Evolutionary conservation across 2,888 invertebrate species (phyloP).

Genomic region (Megalurothrips usitatus): DNA sequence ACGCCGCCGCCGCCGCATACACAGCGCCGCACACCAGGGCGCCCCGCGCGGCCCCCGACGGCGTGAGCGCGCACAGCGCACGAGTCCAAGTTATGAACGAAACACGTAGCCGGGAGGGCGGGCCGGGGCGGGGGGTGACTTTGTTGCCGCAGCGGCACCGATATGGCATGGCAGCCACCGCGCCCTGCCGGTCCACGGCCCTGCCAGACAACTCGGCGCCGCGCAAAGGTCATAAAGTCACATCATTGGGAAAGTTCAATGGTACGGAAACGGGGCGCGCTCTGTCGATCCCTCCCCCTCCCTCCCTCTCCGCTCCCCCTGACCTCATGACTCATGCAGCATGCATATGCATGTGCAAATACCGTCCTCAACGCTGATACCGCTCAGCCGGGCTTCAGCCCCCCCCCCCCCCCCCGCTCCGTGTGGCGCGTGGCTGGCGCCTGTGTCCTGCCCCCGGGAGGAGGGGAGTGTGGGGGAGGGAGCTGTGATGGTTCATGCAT

Average conservation of each 20-base stretch:
- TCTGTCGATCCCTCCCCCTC: neutral
- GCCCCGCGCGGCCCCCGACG: too few species aligned
- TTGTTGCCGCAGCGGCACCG: too few species aligned
- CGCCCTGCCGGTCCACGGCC: neutral
- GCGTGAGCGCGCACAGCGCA: too few species aligned
- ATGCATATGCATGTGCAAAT: constrained; percentile 11
- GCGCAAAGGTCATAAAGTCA: neutral
- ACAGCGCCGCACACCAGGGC: too few species aligned
- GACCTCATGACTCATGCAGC: neutral
- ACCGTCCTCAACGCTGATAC: neutral
- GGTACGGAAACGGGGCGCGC: neutral
- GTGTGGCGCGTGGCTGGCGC: neutral
- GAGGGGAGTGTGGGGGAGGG: neutral
- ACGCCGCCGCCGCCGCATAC: too few species aligned
- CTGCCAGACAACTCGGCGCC: neutral
- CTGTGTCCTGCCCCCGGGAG: neutral
- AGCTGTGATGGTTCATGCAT: neutral
- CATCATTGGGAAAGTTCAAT: neutral
- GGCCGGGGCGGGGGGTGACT: too few species aligned
- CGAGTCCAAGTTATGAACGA: too few species aligned
- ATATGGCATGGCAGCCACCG: neutral
- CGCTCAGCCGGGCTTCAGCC: neutral
- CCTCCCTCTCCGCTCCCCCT: neutral
- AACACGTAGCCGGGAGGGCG: too few species aligned
- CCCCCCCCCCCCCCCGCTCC: neutral